Percentiles rank a stretch among this genome's conserved stretches.
phyloP scores from a whole-genome alignment of 2,888 invertebrate species.

The Acleris literana region DNA sequence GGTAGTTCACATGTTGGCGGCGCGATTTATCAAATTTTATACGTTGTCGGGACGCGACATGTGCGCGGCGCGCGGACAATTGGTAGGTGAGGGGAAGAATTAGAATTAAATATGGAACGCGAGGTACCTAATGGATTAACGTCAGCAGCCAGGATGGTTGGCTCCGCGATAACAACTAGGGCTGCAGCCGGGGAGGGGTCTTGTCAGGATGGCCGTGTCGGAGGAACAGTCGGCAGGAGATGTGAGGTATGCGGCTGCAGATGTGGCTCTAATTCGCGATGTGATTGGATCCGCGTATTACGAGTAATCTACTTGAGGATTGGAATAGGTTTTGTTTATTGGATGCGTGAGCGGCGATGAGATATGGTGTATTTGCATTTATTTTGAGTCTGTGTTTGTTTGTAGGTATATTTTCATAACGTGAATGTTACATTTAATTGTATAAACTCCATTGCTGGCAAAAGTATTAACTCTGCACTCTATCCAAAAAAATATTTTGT shows the following conservation, averaged over 20 bases:
- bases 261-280: constrained; percentile 63
- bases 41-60: constrained; percentile 76
- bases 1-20: constrained; percentile 82
- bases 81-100: constrained; percentile 58
- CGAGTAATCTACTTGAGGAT: constrained; percentile 34
- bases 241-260: constrained; percentile 51
- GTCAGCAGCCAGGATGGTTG: constrained; percentile 55
- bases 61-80: constrained; percentile 72
- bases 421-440: too few relatives aligned
- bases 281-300: constrained; percentile 32
- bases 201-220: too few relatives aligned
- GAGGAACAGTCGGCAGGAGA: constrained; percentile 18
- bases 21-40: constrained; percentile 83
- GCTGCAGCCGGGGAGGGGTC: too few relatives aligned
- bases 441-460: too few relatives aligned
- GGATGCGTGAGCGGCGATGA: constrained; percentile 25
- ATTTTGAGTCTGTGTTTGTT: too few relatives aligned
- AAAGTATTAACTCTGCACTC: too few relatives aligned
- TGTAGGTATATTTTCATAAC: too few relatives aligned
- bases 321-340: constrained; percentile 32
- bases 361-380: constrained; percentile 1
- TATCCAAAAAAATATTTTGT: too few relatives aligned
- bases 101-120: constrained; percentile 77
- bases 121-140: constrained; percentile 79
- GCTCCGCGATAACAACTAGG: not conserved